Evolutionary conservation across 2,888 invertebrate species (phyloP).

Genomic region (Rhopalosiphum nymphaeae): DNA sequence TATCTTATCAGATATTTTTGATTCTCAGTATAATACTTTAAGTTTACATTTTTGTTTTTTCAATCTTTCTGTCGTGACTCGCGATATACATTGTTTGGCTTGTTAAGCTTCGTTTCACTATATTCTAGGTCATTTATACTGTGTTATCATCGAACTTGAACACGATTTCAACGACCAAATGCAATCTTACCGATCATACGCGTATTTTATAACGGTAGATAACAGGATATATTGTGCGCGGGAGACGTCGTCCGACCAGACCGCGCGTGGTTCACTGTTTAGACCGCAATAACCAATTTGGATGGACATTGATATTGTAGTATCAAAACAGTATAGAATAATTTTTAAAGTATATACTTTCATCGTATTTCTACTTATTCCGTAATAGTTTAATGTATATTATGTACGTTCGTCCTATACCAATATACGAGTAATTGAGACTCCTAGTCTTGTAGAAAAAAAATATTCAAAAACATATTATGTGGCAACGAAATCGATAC

Average conservation of each 20-base stretch:
- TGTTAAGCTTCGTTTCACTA: neutral
- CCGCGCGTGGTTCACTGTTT: neutral
- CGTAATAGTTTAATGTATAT: neutral
- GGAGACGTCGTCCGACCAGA: neutral
- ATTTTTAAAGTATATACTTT: neutral
- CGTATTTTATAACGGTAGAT: neutral
- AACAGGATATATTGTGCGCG: neutral
- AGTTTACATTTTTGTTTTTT: neutral
- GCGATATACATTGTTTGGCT: neutral
- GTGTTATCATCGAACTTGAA: neutral
- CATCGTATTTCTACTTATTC: neutral
- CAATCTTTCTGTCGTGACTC: neutral
- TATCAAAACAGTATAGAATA: neutral
- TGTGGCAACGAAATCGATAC: neutral
- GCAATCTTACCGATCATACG: neutral
- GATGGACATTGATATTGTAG: neutral
- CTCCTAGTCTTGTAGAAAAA: neutral
- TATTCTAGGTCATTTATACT: neutral
- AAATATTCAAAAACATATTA: neutral
- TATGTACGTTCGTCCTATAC: neutral
- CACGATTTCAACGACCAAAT: neutral
- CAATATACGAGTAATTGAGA: neutral
- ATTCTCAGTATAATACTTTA: neutral
- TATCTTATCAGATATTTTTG: neutral
- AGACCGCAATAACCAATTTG: slow-evolving; percentile 12